phyloP scores from a whole-genome alignment of 53 echinoderm and acorn worm species.

The Henricia sp. region DNA sequence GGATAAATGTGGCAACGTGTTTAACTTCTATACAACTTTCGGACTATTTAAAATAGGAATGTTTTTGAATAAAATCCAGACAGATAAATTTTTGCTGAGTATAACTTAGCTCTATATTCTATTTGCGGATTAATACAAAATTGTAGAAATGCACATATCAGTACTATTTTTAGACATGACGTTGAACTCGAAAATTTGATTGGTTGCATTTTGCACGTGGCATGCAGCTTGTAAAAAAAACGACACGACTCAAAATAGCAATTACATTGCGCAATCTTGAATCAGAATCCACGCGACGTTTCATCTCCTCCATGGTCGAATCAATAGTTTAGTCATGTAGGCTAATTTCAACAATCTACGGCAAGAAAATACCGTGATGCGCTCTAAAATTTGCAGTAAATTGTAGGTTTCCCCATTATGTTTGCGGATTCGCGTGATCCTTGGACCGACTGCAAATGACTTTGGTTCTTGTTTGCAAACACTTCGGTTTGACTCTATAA shows the following conservation, averaged over 20 bases:
- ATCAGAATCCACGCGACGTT: not conserved
- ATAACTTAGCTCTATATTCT: conserved; percentile 14
- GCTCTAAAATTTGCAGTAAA: too few species aligned
- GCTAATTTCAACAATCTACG: too few species aligned
- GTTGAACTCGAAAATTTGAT: conserved; percentile 6
- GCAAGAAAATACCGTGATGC: too few species aligned
- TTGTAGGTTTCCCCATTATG: too few species aligned
- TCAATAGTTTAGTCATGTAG: too few species aligned
- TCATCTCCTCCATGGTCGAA: too few species aligned
- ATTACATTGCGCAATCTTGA: conserved; percentile 58
- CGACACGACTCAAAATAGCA: conserved; percentile 55
- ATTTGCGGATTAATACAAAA: not conserved
- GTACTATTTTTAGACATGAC: conserved; percentile 36
- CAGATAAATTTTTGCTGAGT: not conserved
- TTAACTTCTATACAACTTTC: not conserved
- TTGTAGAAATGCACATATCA: too few species aligned
- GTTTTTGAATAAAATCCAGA: not conserved
- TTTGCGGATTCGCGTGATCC: too few species aligned
- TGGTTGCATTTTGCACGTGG: conserved; percentile 47
- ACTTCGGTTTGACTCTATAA: too few species aligned
- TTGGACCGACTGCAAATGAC: too few species aligned
- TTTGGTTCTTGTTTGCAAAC: too few species aligned
- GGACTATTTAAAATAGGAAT: not conserved
- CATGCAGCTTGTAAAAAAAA: not conserved
- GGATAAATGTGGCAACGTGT: not conserved